These are phyloP conservation scores for Drosophila pectinifera DNA, from an alignment of 1,140 invertebrate species.

Conservation along the genomic window DNA sequence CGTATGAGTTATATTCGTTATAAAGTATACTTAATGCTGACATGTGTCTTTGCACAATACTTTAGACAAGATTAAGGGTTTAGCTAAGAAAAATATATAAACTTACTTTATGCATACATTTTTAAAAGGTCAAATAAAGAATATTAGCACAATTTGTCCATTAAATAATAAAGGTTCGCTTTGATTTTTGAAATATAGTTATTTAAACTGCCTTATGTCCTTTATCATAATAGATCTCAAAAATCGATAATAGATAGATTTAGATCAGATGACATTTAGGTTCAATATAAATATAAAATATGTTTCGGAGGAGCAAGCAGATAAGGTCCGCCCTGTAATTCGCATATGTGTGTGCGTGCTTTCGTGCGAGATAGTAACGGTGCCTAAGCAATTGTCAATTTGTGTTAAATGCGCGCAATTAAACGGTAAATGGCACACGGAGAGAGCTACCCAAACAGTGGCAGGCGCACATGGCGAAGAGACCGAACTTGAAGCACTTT, in stretches of 20 bases:
- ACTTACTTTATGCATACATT: background rate
- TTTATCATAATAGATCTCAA: background rate
- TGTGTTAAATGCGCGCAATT: constrained; percentile 76
- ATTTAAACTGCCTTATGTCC: background rate
- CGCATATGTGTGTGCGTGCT: background rate
- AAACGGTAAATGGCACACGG: constrained; percentile 64
- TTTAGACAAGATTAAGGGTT: background rate
- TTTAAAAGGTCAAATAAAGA: background rate
- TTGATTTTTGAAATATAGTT: background rate
- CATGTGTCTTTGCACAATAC: no score
- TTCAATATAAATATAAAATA: no score
- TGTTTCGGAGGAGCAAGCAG: no score
- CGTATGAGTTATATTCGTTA: constrained; percentile 1
- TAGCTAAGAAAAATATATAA: no score
- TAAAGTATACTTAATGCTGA: background rate
- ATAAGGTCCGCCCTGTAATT: constrained; percentile 12
- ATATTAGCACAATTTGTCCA: background rate
- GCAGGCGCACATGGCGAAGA: background rate
- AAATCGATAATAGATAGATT: background rate
- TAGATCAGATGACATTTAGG: no score
- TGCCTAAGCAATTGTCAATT: constrained; percentile 75
- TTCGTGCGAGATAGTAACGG: constrained; percentile 38
- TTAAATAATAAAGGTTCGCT: constrained; percentile 11
- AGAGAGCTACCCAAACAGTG: constrained; percentile 31
- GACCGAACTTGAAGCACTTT: constrained; percentile 25